Conservation (phyloP, 2,113 vertebrate genomes). For the Chloebia gouldiae region DNA sequence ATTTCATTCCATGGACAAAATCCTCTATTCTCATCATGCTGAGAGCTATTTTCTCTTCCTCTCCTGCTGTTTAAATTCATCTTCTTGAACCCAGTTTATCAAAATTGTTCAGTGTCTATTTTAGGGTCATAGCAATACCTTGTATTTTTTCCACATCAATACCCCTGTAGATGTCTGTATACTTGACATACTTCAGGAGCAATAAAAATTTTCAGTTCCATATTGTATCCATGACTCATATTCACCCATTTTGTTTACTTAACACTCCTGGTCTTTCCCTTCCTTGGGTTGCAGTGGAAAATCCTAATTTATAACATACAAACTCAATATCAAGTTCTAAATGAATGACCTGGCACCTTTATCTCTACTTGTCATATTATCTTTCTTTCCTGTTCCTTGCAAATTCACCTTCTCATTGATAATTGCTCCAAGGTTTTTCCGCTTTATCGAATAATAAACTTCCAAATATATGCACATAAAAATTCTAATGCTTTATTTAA, state of each 20-base stretch:
- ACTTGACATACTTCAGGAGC: not conserved
- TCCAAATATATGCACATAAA: not conserved
- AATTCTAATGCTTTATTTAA: not conserved
- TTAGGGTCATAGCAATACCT: not conserved
- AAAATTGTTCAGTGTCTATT: not conserved
- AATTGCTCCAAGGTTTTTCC: not conserved
- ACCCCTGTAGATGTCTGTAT: accelerated
- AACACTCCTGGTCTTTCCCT: not conserved
- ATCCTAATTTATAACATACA: not conserved
- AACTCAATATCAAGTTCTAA: not conserved
- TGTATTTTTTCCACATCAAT: not conserved
- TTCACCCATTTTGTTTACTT: not conserved
- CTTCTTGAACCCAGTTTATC: not conserved
- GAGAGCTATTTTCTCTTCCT: not conserved
- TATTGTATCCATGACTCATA: not conserved
- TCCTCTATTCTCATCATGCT: not conserved
- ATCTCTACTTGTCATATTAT: not conserved
- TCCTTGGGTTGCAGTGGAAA: not conserved
- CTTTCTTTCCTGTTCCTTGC: not conserved
- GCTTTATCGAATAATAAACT: not conserved
- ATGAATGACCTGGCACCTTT: not conserved
- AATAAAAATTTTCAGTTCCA: not conserved
- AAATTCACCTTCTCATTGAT: not conserved
- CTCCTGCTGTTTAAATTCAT: not conserved
- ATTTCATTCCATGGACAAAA: not conserved